Conservation (phyloP, 2,797 vertebrate genomes). For the Synaphobranchus kaupii region DNA sequence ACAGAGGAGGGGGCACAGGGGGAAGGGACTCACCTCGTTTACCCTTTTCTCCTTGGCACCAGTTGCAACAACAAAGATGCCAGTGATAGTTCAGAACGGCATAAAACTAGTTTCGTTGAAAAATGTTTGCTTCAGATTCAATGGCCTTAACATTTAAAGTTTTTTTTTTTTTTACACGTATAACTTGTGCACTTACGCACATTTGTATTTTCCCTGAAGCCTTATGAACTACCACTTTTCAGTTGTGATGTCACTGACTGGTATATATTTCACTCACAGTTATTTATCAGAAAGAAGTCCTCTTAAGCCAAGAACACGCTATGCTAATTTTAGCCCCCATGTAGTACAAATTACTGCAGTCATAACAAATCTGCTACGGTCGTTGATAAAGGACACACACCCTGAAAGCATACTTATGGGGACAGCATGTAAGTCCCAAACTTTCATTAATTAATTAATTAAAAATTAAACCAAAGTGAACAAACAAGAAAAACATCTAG, state of each 20-base stretch:
- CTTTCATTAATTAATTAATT: too few relatives aligned
- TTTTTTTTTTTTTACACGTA: too few relatives aligned
- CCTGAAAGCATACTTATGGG: neutral
- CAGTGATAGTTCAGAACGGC: neutral
- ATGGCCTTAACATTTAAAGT: neutral
- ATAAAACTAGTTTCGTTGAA: neutral
- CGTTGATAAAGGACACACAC: neutral
- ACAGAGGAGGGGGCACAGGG: neutral
- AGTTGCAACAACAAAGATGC: neutral
- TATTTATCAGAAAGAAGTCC: neutral
- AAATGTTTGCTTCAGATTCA: neutral
- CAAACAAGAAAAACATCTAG: neutral
- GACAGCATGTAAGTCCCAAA: neutral
- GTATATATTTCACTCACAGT: neutral
- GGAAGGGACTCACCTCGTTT: constrained; percentile 12
- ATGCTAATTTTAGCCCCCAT: neutral
- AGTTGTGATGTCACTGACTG: neutral
- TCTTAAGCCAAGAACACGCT: neutral
- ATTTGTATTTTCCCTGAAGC: neutral
- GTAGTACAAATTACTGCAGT: neutral
- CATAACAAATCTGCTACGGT: neutral
- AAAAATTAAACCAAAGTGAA: neutral
- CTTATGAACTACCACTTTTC: neutral
- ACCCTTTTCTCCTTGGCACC: neutral
- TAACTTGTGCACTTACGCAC: too few relatives aligned